Percentiles rank a stretch among this genome's conserved stretches.
Conservation (phyloP, 2,888 invertebrate genomes). For the Plebejus melissa region DNA sequence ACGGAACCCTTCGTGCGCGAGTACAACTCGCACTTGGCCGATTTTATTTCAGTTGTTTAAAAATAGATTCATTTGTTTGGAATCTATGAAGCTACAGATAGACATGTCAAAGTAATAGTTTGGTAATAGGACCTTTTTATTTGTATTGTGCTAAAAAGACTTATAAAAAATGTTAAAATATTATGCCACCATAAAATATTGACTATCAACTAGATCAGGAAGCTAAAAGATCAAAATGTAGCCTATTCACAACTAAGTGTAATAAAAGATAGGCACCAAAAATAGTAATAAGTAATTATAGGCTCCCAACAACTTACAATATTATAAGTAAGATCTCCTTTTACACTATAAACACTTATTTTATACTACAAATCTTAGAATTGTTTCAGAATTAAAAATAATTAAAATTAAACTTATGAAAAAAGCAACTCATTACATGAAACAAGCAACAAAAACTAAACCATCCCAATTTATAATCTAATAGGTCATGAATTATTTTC, state of each 20-base stretch:
- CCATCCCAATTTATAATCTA: conserved; percentile 63
- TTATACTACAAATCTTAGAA: conserved; percentile 29
- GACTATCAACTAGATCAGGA: too few species aligned
- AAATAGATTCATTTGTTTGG: too few species aligned
- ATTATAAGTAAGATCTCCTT: background rate
- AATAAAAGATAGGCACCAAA: background rate
- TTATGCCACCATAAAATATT: too few species aligned
- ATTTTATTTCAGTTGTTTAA: too few species aligned
- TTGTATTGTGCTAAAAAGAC: too few species aligned
- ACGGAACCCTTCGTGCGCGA: too few species aligned
- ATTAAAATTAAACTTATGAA: conserved; percentile 47
- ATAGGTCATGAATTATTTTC: conserved; percentile 1
- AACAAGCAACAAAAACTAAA: conserved; percentile 69
- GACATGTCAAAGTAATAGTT: too few species aligned
- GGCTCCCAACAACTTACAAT: background rate
- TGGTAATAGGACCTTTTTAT: too few species aligned
- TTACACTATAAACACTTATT: background rate
- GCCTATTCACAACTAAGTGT: background rate
- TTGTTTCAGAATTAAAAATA: conserved; percentile 41
- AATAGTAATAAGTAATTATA: background rate
- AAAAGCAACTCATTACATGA: conserved; percentile 44
- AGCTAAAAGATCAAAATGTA: background rate
- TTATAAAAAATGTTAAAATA: too few species aligned
- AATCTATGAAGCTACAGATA: too few species aligned
- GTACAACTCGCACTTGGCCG: too few species aligned